Base-by-base conservation (phyloP, 1,140 invertebrate genomes). In the Cecropterus lyciades region DNA sequence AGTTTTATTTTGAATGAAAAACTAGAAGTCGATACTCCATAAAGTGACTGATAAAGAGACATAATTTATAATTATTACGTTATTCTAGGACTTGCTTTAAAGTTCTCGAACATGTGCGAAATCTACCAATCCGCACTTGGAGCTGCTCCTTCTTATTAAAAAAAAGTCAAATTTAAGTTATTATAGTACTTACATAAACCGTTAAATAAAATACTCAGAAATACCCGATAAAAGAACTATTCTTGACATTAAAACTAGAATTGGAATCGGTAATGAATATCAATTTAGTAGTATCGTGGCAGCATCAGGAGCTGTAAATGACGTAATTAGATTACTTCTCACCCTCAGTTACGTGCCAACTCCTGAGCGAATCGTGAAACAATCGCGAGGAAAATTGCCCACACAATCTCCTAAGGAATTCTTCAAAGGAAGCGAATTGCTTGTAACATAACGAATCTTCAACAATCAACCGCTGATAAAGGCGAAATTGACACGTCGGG, bases 381-480 rank as follows among this genome's bases (percentile, higher is more conserved):
- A 79, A 82, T 81, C 72, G 72, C 69, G 24, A 24, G 57, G 73
- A 67, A 76, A 75, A 82, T 84, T 84, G 72, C 80, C 65, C 64
- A 75, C 49, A 70, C 79, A 85, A 84, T 85, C 77, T 72, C 43
- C 60, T 40, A 17, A 68, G 71, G 81, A 82, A 85, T 85, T 77
- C 55, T 72, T 79, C 75, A 84, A 82, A 84, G 80, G 78, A 75
- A 67, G 84, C 76, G 27, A 30, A 30, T 30, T 30, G 77, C 73
- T 37, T 66, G 20, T 20, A 30, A 6, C 71, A 66, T 67, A 74
- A 70, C 72, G 71, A 69, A 72, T 67, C 60, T 66, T 48, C 64
- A 43, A 71, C 73, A 75, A 76, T 75, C 65, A 70, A 60, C 69
- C 67, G 56, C 65, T 37, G 60, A 52, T 63, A 63, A 63, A 20